These are phyloP conservation scores for Tromatobia lineatoria DNA, from an alignment of 2,888 invertebrate species.

Conservation along the genomic window DNA sequence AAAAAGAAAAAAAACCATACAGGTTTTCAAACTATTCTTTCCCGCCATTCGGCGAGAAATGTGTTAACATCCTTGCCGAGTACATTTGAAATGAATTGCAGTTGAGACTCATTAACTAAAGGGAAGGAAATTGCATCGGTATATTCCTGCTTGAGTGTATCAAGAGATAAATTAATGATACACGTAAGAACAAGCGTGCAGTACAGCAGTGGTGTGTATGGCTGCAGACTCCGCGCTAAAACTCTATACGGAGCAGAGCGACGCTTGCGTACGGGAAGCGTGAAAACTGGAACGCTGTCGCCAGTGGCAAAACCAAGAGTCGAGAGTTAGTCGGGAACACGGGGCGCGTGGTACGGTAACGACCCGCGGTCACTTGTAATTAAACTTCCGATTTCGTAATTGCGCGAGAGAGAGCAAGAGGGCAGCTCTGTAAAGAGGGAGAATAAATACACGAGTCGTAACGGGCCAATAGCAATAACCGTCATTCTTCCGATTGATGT, in stretches of 20 bases:
- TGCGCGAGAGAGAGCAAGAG: constrained; percentile 36
- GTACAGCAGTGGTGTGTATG: constrained; percentile 2
- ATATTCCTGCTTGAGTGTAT: neutral
- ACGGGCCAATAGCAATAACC: constrained; percentile 56
- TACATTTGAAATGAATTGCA: neutral
- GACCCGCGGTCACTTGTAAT: constrained; percentile 66
- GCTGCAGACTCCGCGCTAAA: constrained; percentile 18
- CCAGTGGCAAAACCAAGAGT: constrained; percentile 49
- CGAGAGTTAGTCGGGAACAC: constrained; percentile 31
- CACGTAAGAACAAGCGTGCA: constrained; percentile 30
- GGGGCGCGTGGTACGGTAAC: constrained; percentile 56
- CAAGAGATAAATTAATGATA: constrained; percentile 41
- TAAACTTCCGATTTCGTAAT: constrained; percentile 63
- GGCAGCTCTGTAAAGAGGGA: constrained; percentile 15
- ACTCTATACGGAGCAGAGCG: neutral
- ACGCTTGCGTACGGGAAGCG: constrained; percentile 61
- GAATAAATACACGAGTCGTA: constrained; percentile 39
- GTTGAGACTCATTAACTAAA: constrained; percentile 15
- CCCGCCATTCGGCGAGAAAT: neutral
- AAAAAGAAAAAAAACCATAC: too few relatives aligned
- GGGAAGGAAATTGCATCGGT: constrained; percentile 16
- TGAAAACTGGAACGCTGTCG: constrained; percentile 68
- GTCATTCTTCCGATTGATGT: constrained; percentile 53
- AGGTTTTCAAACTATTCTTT: neutral
- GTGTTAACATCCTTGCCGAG: neutral